phyloP scores from a whole-genome alignment of 2,888 invertebrate species.

The Entomobrya multifasciata region DNA sequence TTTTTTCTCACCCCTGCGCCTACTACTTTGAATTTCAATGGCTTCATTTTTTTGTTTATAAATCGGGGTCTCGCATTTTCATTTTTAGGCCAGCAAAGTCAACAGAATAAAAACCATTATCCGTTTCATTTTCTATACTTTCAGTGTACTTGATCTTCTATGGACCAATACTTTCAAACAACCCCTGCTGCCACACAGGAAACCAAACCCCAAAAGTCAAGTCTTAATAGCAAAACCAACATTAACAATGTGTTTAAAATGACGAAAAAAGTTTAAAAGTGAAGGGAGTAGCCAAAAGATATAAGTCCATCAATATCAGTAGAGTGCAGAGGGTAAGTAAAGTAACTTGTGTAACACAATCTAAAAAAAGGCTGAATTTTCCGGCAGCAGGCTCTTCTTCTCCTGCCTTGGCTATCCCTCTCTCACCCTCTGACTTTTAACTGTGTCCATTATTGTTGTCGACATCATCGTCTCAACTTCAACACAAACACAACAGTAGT shows the following conservation, averaged over 20 bases:
- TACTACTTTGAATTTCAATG: conserved; percentile 33
- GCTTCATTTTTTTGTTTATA: conserved; percentile 44
- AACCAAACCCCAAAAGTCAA: conserved; percentile 32
- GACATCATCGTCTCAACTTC: conserved; percentile 12
- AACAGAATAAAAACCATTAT: conserved; percentile 14
- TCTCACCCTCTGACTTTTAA: too few relatives aligned
- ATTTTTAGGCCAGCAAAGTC: conserved; percentile 42
- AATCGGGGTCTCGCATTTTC: conserved; percentile 13
- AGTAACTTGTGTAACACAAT: neutral
- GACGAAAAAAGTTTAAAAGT: neutral
- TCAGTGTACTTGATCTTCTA: too few relatives aligned
- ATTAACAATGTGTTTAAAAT: neutral
- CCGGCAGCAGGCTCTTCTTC: conserved; percentile 18
- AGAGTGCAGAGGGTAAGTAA: neutral
- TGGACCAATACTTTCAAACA: neutral
- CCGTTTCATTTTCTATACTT: neutral
- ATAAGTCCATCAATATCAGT: neutral
- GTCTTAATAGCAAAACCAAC: too few relatives aligned
- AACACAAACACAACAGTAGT: conserved; percentile 5
- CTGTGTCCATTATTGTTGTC: conserved; percentile 13
- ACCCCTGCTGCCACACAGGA: conserved; percentile 22
- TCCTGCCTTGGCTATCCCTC: neutral
- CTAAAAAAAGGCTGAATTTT: conserved; percentile 8
- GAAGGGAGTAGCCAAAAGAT: conserved; percentile 1
- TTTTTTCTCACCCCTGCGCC: neutral